Conservation (phyloP, 2,113 vertebrate species). For the Anthoscopus minutus region DNA sequence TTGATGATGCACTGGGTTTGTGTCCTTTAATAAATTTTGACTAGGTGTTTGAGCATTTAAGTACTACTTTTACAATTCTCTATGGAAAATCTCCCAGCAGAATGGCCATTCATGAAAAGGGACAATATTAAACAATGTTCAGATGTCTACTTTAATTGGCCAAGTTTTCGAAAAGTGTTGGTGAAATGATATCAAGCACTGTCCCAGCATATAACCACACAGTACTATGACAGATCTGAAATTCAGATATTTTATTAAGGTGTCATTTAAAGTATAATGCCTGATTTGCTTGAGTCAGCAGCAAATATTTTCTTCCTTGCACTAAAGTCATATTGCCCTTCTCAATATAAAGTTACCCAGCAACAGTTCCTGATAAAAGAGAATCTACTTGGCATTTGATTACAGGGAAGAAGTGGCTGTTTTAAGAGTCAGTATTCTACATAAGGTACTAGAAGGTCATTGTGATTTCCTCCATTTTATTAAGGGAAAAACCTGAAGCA, state of each 20-base stretch:
- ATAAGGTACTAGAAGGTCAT: not conserved
- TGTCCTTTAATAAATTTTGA: not conserved
- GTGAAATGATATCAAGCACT: not conserved
- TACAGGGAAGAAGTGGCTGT: not conserved
- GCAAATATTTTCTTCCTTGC: not conserved
- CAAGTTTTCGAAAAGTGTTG: not conserved
- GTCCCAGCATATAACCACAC: not conserved
- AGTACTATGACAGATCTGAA: not conserved
- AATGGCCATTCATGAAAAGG: not conserved
- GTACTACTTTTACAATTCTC: not conserved
- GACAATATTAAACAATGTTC: not conserved
- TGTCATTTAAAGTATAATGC: not conserved
- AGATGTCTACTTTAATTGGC: not conserved
- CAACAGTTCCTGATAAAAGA: not conserved
- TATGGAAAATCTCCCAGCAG: not conserved
- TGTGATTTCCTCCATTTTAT: not conserved
- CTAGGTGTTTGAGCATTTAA: not conserved
- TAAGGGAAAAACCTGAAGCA: not conserved
- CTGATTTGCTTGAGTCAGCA: not conserved
- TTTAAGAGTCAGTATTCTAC: not conserved
- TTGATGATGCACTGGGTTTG: not conserved
- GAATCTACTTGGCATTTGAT: not conserved
- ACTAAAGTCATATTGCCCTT: not conserved
- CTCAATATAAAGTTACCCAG: not conserved
- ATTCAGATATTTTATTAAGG: not conserved